Base-by-base conservation (phyloP, 2,888 invertebrate species). In the Leucoma salicis region DNA sequence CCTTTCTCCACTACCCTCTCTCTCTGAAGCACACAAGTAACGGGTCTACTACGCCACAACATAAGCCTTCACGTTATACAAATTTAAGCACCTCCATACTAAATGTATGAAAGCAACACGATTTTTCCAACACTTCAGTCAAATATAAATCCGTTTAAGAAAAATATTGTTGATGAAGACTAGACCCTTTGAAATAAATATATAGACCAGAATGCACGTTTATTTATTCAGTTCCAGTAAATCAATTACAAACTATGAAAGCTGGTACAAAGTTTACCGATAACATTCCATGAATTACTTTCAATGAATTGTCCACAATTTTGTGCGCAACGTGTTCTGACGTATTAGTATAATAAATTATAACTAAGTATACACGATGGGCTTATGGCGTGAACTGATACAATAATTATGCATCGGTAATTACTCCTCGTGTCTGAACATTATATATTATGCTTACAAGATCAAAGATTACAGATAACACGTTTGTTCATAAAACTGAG, bases 191-290 rank as follows among this genome's bases (percentile, higher is more conserved):
- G n/a, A n/a, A 27, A 13, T 3, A 29, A 42, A 40, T 32, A 15
- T 50, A 36, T 21, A 24, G 10, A 55, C 34, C 53, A 58, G 61
- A 76, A 78, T 82, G 81, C 74, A 82, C 73, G 70, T 82, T 82
- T 79, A 78, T 81, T 83, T 77, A 79, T 72, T 82, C 57, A 76
- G 71, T 70, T 74, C 32, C 51, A 59, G 48, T 49, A 51, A 50
- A 78, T 71, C 64, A 77, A 77, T 79, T 75, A 82, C 76, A 82
- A 69, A 68, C 66, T 69, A 70, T 77, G 74, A 66, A 78, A 82
- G 78, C 75, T 62, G 68, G 74, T 78, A 75, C 66, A 75, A 72
- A 71, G 69, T 68, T 71, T 52, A 44, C 58, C 59, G 63, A 58
- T 39, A 40, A 53, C 42, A 49, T 53, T 44, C 1, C 4, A 29